phyloP scores from a whole-genome alignment of 2,797 vertebrate species.

The Garrulus glandarius region DNA sequence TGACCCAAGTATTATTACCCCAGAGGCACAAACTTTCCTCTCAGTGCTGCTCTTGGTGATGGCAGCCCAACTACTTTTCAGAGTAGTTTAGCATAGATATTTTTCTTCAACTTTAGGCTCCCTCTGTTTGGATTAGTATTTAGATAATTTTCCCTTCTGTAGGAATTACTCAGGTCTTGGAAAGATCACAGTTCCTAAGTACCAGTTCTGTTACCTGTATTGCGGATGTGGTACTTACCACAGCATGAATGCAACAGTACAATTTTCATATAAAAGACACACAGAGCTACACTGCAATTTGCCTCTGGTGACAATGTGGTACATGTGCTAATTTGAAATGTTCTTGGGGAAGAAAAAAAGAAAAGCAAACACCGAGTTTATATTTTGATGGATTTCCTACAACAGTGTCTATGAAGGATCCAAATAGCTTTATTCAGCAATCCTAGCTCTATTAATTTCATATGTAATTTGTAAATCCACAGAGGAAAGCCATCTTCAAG shows the following conservation, averaged over 20 bases:
- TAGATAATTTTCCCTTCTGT: not conserved
- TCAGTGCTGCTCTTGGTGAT: conserved; percentile 38
- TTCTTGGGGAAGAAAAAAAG: conserved; percentile 42
- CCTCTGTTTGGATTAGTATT: conserved; percentile 21
- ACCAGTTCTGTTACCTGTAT: conserved; percentile 69
- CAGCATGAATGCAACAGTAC: conserved; percentile 69
- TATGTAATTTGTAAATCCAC: conserved; percentile 65
- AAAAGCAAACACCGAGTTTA: conserved; percentile 44
- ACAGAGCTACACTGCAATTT: conserved; percentile 73
- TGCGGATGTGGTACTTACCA: conserved; percentile 75
- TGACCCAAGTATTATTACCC: conserved; percentile 66
- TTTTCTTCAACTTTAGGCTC: not conserved
- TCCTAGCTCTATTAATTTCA: conserved; percentile 66
- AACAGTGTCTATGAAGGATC: conserved; percentile 58
- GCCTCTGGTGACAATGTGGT: conserved; percentile 58
- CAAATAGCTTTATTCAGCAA: conserved; percentile 58
- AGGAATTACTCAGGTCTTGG: conserved; percentile 57
- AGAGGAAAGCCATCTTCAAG: conserved; percentile 72
- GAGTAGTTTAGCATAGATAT: conserved; percentile 46
- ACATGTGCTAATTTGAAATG: conserved; percentile 58
- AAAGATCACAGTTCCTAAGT: conserved; percentile 63
- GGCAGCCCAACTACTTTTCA: conserved; percentile 47
- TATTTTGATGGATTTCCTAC: conserved; percentile 65
- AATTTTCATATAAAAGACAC: conserved; percentile 70
- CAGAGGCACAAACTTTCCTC: conserved; percentile 63